These are phyloP conservation scores for Drosophila serrata DNA, from an alignment of 1,140 invertebrate species.

Conservation along the genomic window DNA sequence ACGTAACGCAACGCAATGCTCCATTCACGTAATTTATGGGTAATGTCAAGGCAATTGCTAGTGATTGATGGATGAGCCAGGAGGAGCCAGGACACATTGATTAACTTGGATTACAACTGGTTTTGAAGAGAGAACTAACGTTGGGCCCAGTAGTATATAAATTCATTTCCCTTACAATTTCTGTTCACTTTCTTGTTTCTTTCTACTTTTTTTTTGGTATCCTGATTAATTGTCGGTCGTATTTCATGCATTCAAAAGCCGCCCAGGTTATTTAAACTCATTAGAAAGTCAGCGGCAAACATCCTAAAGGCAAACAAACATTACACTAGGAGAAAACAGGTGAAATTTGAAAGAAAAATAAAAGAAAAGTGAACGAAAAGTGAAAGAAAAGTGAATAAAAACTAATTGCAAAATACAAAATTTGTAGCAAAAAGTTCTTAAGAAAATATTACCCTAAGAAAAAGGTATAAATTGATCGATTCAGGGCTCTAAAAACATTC, in stretches of 20 bases:
- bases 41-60: slow-evolving; percentile 57
- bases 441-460: no score
- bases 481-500: no score
- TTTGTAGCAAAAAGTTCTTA: no score
- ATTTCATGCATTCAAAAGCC: slow-evolving; percentile 41
- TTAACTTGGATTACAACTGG: slow-evolving; percentile 31
- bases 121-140: not conserved
- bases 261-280: slow-evolving; percentile 47
- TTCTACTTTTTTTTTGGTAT: not conserved
- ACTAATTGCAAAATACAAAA: no score
- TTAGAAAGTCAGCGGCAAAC: slow-evolving; percentile 49
- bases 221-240: slow-evolving; percentile 32
- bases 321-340: not conserved
- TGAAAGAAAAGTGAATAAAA: not conserved
- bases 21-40: slow-evolving; percentile 41
- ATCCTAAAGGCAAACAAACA: slow-evolving; percentile 7
- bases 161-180: not conserved
- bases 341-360: not conserved
- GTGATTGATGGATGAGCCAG: slow-evolving; percentile 58
- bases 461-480: no score
- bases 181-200: not conserved
- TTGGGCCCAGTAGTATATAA: not conserved
- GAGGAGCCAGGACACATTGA: slow-evolving; percentile 6
- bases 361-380: not conserved
- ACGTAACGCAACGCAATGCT: not conserved